Conservation (phyloP, 1,140 invertebrate species). For the Calycopis cecrops region DNA sequence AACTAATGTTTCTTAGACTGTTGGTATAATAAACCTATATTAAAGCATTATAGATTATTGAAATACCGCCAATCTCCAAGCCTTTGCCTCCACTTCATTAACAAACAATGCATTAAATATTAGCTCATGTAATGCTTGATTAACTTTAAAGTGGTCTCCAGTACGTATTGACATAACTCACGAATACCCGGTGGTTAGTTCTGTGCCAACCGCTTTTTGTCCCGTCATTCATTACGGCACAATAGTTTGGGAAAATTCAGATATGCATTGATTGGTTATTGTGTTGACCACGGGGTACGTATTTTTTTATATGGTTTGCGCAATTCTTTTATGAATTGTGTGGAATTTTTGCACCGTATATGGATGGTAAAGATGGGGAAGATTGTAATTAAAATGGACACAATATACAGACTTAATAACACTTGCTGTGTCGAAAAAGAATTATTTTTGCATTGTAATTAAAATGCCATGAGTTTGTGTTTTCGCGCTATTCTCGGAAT, state of each 20-base stretch:
- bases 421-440: too few species aligned
- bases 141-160: not conserved
- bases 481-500: too few species aligned
- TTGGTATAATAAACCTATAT: too few species aligned
- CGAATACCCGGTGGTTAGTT: not conserved
- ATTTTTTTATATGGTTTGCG: not conserved
- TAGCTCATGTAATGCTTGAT: not conserved
- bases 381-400: too few species aligned
- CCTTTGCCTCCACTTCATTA: too few species aligned
- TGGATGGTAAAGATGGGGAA: not conserved
- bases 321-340: not conserved
- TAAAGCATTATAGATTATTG: too few species aligned
- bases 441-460: too few species aligned
- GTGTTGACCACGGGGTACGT: conserved; percentile 1
- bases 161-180: not conserved
- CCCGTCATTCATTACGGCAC: not conserved
- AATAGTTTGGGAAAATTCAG: conserved; percentile 9
- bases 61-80: too few species aligned
- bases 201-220: conserved; percentile 1
- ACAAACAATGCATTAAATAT: too few species aligned
- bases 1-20: too few species aligned
- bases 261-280: conserved; percentile 9
- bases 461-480: too few species aligned
- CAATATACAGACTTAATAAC: too few species aligned
- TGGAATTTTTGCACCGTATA: not conserved